Conservation (phyloP, 2,888 invertebrate species). For the Eristalis tenax region DNA sequence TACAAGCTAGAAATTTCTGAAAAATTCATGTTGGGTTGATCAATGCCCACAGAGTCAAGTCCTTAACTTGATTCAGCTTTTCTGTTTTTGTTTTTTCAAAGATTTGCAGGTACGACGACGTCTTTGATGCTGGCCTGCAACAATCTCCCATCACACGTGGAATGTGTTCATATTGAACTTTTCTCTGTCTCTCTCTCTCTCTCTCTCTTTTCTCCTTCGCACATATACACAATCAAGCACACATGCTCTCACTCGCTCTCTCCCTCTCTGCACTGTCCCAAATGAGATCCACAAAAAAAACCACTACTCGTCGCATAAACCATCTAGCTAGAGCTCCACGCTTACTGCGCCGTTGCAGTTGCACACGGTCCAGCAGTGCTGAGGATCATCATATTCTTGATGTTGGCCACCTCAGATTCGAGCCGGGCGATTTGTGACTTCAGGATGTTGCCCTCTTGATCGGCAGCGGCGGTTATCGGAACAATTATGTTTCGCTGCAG, state of each 20-base stretch:
- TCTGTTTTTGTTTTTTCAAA: not conserved
- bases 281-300: not conserved
- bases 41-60: not conserved
- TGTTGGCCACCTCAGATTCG: conserved; percentile 94
- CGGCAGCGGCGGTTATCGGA: conserved; percentile 36
- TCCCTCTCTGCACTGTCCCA: not conserved
- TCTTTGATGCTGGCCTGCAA: not conserved
- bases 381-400: conserved; percentile 91
- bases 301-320: not conserved
- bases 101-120: not conserved
- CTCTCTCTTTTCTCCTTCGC: not conserved
- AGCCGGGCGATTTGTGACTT: conserved; percentile 93
- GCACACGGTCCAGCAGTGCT: conserved; percentile 78
- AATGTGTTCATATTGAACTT: not conserved
- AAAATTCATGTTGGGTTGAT: not conserved
- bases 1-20: not conserved
- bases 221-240: not conserved
- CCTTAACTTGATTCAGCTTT: not conserved
- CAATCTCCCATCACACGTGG: not conserved
- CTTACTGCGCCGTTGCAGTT: conserved; percentile 58
- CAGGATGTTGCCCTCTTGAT: conserved; percentile 86
- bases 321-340: not conserved
- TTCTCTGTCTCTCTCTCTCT: not conserved
- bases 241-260: not conserved
- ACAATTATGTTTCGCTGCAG: conserved; percentile 77